Percentiles rank a stretch among this genome's conserved stretches.
Conservation (phyloP, 1,140 invertebrate genomes). For the Venturia canescens region DNA sequence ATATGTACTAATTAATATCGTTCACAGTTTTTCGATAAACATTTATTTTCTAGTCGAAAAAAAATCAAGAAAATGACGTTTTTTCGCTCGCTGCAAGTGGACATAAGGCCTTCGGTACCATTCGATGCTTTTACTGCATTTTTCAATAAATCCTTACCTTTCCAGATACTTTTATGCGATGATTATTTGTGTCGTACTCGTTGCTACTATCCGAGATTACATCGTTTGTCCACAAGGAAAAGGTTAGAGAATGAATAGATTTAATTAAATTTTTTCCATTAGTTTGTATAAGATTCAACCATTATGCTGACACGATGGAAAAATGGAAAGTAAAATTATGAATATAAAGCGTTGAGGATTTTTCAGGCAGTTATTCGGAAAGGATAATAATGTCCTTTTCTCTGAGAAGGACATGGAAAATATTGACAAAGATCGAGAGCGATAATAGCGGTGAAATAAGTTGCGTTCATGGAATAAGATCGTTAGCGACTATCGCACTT, state of each 20-base stretch:
- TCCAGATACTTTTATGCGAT: constrained; percentile 73
- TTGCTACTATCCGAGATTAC: constrained; percentile 72
- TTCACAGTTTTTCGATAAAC: no score
- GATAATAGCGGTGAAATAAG: constrained; percentile 76
- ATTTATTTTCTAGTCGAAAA: no score
- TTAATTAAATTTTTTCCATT: background rate
- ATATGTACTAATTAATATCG: no score
- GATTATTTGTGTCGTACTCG: constrained; percentile 67
- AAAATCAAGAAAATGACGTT: no score
- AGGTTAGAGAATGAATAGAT: constrained; percentile 50
- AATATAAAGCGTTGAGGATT: background rate
- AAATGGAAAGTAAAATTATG: no score
- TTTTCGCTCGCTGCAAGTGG: no score
- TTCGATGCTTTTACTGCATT: constrained; percentile 17
- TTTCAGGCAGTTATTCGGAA: constrained; percentile 71
- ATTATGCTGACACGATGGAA: no score
- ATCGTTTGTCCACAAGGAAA: constrained; percentile 63
- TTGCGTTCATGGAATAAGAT: constrained; percentile 81
- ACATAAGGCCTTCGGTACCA: no score
- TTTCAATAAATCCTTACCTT: constrained; percentile 22
- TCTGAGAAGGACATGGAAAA: constrained; percentile 71
- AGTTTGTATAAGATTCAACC: no score
- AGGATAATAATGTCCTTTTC: constrained; percentile 78
- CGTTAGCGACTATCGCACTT: constrained; percentile 78
- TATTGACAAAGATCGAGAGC: constrained; percentile 64